Percentiles rank a stretch among this genome's conserved stretches.
Conservation (phyloP, 2,888 invertebrate genomes). For the Drosophila koepferae region DNA sequence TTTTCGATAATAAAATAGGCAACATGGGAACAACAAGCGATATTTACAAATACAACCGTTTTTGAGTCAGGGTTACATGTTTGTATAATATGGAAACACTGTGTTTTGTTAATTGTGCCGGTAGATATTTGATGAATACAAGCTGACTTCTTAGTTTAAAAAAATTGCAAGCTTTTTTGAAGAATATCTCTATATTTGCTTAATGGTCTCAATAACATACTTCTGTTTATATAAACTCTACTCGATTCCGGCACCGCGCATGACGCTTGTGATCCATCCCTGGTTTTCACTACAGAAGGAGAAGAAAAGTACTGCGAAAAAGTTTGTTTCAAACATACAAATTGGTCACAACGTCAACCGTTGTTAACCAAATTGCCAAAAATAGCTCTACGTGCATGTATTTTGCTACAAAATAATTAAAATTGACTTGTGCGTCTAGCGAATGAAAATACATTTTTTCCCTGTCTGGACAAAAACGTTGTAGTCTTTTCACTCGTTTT, state of each 20-base stretch:
- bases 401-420: slow-evolving; percentile 27
- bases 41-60: slow-evolving; percentile 23
- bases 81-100: slow-evolving; percentile 49
- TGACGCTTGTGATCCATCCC: slow-evolving; percentile 58
- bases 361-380: slow-evolving; percentile 51
- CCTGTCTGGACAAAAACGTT: slow-evolving; percentile 61
- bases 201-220: background rate
- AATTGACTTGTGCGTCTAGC: slow-evolving; percentile 25
- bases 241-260: slow-evolving; percentile 58
- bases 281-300: slow-evolving; percentile 66
- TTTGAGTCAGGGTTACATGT: slow-evolving; percentile 35
- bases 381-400: slow-evolving; percentile 42
- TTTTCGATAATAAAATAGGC: slow-evolving; percentile 18
- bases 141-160: slow-evolving; percentile 1
- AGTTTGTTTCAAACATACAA: slow-evolving; percentile 67
- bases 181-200: background rate
- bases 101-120: slow-evolving; percentile 48
- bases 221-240: slow-evolving; percentile 30
- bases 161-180: slow-evolving; percentile 9
- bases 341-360: slow-evolving; percentile 64
- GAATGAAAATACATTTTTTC: slow-evolving; percentile 35
- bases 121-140: slow-evolving; percentile 29
- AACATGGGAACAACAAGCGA: slow-evolving; percentile 27
- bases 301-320: slow-evolving; percentile 70
- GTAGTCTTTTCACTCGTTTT: slow-evolving; percentile 77